Evolutionary conservation across 2,797 vertebrate genomes (phyloP), one percentile per base, ranked within the genome.

Genomic region (Anabas testudineus): DNA sequence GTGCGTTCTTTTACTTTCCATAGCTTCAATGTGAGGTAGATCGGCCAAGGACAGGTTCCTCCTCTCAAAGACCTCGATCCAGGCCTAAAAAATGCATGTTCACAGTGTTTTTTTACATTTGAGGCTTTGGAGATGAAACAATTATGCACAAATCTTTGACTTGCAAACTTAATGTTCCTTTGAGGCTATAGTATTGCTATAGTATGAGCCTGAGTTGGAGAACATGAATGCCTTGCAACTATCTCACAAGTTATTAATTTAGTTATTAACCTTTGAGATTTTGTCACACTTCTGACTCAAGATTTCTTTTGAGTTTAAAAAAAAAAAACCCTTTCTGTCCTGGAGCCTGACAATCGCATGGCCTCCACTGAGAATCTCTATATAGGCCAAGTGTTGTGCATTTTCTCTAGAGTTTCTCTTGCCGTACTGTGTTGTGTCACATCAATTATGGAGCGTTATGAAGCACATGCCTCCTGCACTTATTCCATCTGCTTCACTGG

Each of bases 381-480:
- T 88, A 91, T 91, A 89, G 90, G 88, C 77, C 90, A 85, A 82
- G 83, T 83, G 68, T 89, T 84, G 66, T 89, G 90, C 76, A 56
- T 88, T 88, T 87, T 89, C 86, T 87, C 83, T 66, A 19, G 77
- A 85, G 79, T 87, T 89, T 80, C 78, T 82, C 75, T 78, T 45
- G 82, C 80, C 48, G 41, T 79, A 68, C 82, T 81, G 77, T 72
- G 79, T 83, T 78, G 83, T 86, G 80, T 87, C 90, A 86, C 89
- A 90, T 91, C 86, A 92, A 92, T 92, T 91, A 93, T 92, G 62
- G 82, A 90, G 85, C 52, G 19, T 90, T 78, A 83, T 85, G 85
- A 78, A 88, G 83, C 83, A 85, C 84, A 87, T 88, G 88, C 80
- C 81, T 88, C 71, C 53, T 80, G 80, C 78, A 75, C 78, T 80